Evolutionary conservation across 2,888 invertebrate species (phyloP).

Genomic region (Meghimatium bilineatum): DNA sequence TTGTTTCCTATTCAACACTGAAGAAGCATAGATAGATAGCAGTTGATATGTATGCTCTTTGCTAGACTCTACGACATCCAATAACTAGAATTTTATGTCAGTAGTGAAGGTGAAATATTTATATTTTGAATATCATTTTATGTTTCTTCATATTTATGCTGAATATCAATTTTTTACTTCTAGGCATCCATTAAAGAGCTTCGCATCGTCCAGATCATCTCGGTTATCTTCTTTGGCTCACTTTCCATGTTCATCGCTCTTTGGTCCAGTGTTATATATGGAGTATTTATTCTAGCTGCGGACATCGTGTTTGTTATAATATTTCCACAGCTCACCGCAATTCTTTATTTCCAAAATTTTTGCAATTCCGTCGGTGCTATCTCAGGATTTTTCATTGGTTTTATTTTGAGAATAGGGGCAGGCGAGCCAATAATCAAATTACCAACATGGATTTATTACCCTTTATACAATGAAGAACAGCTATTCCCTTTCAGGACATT

Average conservation of each 20-base stretch:
- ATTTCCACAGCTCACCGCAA: slow-evolving; percentile 65
- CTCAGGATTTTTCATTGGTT: slow-evolving; percentile 43
- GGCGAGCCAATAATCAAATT: slow-evolving; percentile 91
- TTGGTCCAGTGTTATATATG: slow-evolving; percentile 57
- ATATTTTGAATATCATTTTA: no score
- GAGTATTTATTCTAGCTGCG: slow-evolving; percentile 65
- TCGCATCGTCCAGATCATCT: slow-evolving; percentile 54
- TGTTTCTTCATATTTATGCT: background rate
- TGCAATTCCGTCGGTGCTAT: slow-evolving; percentile 64
- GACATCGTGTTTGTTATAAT: slow-evolving; percentile 69
- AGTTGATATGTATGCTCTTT: no score
- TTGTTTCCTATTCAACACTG: no score
- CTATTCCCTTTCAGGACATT: slow-evolving; percentile 96
- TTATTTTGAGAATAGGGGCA: slow-evolving; percentile 78
- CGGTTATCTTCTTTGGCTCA: slow-evolving; percentile 57
- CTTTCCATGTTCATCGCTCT: slow-evolving; percentile 56
- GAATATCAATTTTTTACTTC: background rate
- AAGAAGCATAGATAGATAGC: no score
- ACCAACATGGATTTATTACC: slow-evolving; percentile 89
- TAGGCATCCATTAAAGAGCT: slow-evolving; percentile 54
- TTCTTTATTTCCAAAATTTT: slow-evolving; percentile 52
- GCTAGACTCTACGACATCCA: no score
- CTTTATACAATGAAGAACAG: slow-evolving; percentile 82
- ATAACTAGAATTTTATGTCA: no score
- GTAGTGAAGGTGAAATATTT: no score